These are phyloP conservation scores for Triops longicaudatus DNA, from an alignment of 1,140 invertebrate genomes.

Conservation along the genomic window DNA sequence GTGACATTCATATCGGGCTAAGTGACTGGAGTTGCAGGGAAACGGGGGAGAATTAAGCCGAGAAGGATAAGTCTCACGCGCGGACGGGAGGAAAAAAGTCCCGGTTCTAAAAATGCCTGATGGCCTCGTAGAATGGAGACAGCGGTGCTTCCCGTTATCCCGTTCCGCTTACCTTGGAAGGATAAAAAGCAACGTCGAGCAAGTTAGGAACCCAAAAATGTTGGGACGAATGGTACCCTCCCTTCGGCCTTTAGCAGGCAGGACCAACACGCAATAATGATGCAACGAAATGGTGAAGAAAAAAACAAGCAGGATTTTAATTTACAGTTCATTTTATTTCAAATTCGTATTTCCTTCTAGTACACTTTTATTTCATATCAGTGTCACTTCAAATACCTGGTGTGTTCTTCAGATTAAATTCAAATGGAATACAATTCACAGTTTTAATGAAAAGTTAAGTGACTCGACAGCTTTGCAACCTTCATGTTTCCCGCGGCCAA, in stretches of 20 bases:
- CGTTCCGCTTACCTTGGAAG: background rate
- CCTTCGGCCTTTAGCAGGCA: no score
- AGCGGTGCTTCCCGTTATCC: slow-evolving; percentile 8
- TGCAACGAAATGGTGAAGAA: no score
- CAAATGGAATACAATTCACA: no score
- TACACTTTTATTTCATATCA: no score
- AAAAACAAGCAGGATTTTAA: no score
- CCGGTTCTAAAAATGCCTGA: slow-evolving; percentile 4
- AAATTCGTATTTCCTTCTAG: no score
- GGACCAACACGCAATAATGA: no score
- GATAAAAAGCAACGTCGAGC: background rate
- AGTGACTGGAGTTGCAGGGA: background rate
- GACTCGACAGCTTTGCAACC: background rate
- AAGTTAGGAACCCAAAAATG: background rate
- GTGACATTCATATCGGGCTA: no score
- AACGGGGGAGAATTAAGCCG: background rate
- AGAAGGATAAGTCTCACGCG: background rate
- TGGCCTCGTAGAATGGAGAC: background rate
- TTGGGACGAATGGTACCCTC: background rate
- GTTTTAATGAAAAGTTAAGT: background rate
- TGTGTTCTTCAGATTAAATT: no score
- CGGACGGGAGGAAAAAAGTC: background rate
- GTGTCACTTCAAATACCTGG: no score
- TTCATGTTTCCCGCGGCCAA: background rate
- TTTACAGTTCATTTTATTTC: no score